Evolutionary conservation across 2,797 vertebrate species (phyloP).

Genomic region (Apodemus agrarius): DNA sequence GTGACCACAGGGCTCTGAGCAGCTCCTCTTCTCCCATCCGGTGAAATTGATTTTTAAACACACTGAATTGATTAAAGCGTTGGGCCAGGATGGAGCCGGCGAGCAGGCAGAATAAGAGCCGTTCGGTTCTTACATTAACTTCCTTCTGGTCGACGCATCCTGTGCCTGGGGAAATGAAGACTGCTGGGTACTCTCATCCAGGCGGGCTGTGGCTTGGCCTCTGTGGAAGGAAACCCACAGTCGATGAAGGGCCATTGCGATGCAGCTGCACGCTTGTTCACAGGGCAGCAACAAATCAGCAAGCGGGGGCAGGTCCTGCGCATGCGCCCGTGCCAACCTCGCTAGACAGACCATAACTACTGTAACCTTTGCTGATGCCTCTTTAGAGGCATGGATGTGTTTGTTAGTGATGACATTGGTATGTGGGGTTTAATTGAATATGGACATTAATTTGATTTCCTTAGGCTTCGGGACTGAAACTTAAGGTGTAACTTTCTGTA

Average conservation of each 20-base stretch:
- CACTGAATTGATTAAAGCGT: slow-evolving; percentile 17
- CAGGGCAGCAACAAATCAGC: neutral
- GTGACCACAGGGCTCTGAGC: neutral
- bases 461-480: neutral
- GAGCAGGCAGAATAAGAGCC: slow-evolving; percentile 35
- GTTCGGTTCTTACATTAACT: slow-evolving; percentile 51
- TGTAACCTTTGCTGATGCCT: neutral
- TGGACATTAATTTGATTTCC: slow-evolving; percentile 34
- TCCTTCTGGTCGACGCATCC: neutral
- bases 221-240: neutral
- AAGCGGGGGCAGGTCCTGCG: neutral
- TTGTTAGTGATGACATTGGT: slow-evolving; percentile 25
- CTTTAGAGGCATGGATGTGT: slow-evolving; percentile 45
- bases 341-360: slow-evolving; percentile 45
- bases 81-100: neutral
- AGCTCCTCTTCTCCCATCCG: neutral
- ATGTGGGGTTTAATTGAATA: slow-evolving; percentile 36
- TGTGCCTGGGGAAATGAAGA: slow-evolving; percentile 63
- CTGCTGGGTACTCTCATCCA: neutral
- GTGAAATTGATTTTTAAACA: slow-evolving; percentile 53
- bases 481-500: slow-evolving; percentile 13
- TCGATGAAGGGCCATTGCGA: neutral
- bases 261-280: neutral
- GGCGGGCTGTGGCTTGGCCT: neutral
- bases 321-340: neutral